Conservation (phyloP, 1,140 invertebrate genomes). For the Caenorhabditis remanei region DNA sequence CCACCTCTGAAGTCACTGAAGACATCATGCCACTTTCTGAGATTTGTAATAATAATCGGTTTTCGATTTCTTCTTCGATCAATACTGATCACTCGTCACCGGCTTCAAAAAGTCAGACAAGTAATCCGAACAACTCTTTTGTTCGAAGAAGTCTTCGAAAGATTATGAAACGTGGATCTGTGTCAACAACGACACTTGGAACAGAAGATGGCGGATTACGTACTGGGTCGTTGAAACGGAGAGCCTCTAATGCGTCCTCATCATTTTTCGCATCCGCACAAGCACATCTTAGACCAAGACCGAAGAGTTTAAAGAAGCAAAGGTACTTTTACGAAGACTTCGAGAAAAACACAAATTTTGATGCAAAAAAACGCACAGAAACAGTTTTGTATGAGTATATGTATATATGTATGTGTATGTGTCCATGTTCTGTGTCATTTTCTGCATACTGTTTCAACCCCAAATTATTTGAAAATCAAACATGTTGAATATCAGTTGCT, state of each 20-base stretch:
- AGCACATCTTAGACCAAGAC: background rate
- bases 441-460: too few species aligned
- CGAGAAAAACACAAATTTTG: too few species aligned
- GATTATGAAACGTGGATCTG: conserved; percentile 30
- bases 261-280: conserved; percentile 28
- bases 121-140: conserved; percentile 9
- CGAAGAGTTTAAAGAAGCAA: conserved; percentile 45
- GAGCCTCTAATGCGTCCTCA: conserved; percentile 5
- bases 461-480: too few species aligned
- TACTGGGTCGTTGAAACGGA: background rate
- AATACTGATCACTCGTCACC: conserved; percentile 15
- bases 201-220: background rate
- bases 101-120: background rate
- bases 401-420: too few species aligned
- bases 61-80: conserved; percentile 1
- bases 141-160: conserved; percentile 42
- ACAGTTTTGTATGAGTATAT: too few species aligned
- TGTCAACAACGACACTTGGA: conserved; percentile 17
- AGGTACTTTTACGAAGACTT: background rate
- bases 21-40: conserved; percentile 15
- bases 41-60: conserved; percentile 4
- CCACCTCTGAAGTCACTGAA: background rate
- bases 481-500: too few species aligned
- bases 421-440: too few species aligned
- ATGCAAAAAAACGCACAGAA: too few species aligned